Base-by-base conservation (phyloP, 2,113 vertebrate species). In the Entomyzon cyanotis region DNA sequence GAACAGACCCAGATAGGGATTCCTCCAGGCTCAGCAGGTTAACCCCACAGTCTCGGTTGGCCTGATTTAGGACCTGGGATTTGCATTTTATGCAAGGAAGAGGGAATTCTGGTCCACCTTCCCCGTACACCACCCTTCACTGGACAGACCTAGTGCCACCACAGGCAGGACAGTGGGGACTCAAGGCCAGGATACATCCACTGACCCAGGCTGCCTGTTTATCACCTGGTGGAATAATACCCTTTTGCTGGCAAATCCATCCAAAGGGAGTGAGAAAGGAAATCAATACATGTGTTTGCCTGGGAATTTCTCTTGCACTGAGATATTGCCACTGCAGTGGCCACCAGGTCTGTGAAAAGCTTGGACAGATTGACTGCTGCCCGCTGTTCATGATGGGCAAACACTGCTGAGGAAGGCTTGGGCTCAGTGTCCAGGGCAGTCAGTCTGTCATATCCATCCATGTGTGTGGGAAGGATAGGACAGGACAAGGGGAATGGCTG, bases 231-330 rank as follows among this genome's bases (percentile, higher is more conserved):
- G 23, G 21, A 90, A 77, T 47, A 94, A 80, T 19, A 39, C 17
- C n/a, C 59, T 49, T 74, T 74, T 55, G 47, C 52, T 55, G 52
- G 44, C 28, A 84, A 85, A 93, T 88, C 71, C 82, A 88, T 69
- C 2, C 6, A 77, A 83, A 90, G 52, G 35, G 59, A 90, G 13
- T 12, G 41, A 68, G 79, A 93, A 93, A 81, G 75, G 52, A 95
- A 94, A 95, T 93, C 94, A 67, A 88, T 94, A 50, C 39, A 8
- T 35, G 27, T 56, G 59, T 95, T 95, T 95, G 62, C 65, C 69
- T 56, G n/a, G n/a, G 90, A 91, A 90, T 96, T 91, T 84, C 90
- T 95, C 63, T 44, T 55, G 50, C 71, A 59, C 59, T 14, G 68
- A 96, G 50, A 25, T 41, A 52, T 15, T 74, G 87, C 37, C 92